Evolutionary conservation across 2,113 vertebrate genomes (phyloP), one percentile per base, ranked within the genome.

Genomic region (Deroptyus accipitrinus): DNA sequence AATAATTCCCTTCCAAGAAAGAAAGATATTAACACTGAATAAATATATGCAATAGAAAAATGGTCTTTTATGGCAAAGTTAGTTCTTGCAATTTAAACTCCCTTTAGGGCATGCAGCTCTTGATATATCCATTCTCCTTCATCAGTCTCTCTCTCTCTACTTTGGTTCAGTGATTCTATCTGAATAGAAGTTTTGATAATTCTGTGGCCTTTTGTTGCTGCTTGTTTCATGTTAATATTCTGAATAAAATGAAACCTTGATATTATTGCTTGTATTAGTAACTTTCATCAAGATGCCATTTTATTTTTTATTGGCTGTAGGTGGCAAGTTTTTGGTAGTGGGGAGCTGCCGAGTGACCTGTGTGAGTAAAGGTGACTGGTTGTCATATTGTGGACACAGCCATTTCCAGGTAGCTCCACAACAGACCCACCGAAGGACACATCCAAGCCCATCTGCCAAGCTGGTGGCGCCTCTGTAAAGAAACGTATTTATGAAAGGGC

Each of bases 371-470:
- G 17, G 7, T 8, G 20, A 59, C 24, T 28, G 52, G 20, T 28
- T 63, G 35, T 5, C 35, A 49, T 13, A 14, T 24, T 3, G 31
- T 67, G 15, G 11, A 44, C 17, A 46, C 28, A 41, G 37, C 7
- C 1, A 2, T 9, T 44, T 42, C 46, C 23, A 30, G 7, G 3
- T 9, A 6, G 25, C 8, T 70, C 13, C 42, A 18, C 48, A 81
- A 12, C 0, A 1, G 55, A 76, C 30, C 8, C 20, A 15, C 30
- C 14, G 23, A 14, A 72, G 8, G 18, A 52, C 33, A 54, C 5
- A 20, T 18, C 11, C 0, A 2, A 33, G 13, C 8, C n/a, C 31
- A 14, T 48, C 8, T 24, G 15, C 22, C 9, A 18, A 76, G 6
- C 11, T 25, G 6, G 2, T 48, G 16, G 10, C 1, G 1, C 13